Conservation (phyloP, 2,888 invertebrate species). For the Agapostemon virescens region DNA sequence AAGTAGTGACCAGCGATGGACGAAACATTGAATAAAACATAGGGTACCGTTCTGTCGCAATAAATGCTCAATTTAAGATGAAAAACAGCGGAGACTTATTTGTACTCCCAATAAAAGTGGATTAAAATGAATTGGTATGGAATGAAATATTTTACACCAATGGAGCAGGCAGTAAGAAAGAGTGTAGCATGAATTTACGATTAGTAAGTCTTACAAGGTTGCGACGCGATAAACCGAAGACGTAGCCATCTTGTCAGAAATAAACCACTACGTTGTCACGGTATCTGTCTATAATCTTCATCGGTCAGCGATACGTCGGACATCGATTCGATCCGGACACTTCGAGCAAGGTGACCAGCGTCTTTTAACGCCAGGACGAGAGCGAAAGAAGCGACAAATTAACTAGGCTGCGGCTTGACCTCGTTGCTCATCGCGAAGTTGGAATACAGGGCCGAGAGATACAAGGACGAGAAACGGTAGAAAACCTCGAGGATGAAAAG, state of each 20-base stretch:
- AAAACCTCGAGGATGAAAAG: slow-evolving; percentile 61
- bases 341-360: slow-evolving; percentile 34
- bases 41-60: too few relatives aligned
- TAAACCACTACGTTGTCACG: background rate
- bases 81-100: too few relatives aligned
- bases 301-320: slow-evolving; percentile 46
- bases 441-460: slow-evolving; percentile 59
- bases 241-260: background rate
- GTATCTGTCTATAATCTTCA: slow-evolving; percentile 26
- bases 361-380: slow-evolving; percentile 67
- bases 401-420: slow-evolving; percentile 75
- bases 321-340: slow-evolving; percentile 30
- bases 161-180: background rate
- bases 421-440: slow-evolving; percentile 71
- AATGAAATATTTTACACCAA: background rate
- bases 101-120: too few relatives aligned
- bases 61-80: too few relatives aligned
- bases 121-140: background rate
- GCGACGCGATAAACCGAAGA: background rate
- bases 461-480: slow-evolving; percentile 66
- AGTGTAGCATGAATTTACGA: background rate
- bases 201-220: background rate
- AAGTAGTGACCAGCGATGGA: too few relatives aligned
- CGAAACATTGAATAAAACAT: too few relatives aligned
- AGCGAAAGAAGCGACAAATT: slow-evolving; percentile 70